Percentiles rank a stretch among this genome's conserved stretches.
phyloP scores from a whole-genome alignment of 2,888 invertebrate genomes.

The Caenorhabditis virilis region DNA sequence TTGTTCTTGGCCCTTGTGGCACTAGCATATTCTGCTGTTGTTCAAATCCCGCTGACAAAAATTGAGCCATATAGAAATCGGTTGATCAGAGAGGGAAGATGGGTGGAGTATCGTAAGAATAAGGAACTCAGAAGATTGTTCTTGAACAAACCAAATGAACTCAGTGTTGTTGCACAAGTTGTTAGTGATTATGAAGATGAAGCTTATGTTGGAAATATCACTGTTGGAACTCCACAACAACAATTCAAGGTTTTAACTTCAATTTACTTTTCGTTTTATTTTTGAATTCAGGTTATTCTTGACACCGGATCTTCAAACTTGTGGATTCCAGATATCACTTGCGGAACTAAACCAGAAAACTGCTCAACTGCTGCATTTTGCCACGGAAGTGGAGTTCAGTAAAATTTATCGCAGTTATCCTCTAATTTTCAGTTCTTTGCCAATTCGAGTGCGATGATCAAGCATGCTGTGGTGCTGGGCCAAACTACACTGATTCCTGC shows the following conservation, averaged over 20 bases:
- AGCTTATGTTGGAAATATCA: constrained; percentile 72
- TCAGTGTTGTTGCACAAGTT: constrained; percentile 18
- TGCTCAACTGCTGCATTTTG: constrained; percentile 26
- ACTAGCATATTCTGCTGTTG: constrained; percentile 24
- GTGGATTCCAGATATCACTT: constrained; percentile 54
- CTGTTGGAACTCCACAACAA: constrained; percentile 72
- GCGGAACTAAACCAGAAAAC: constrained; percentile 37
- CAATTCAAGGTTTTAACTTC: constrained; percentile 37
- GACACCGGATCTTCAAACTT: constrained; percentile 55
- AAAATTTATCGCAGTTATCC: background rate
- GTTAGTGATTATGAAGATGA: constrained; percentile 51
- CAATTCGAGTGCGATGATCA: constrained; percentile 46
- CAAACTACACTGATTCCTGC: constrained; percentile 49
- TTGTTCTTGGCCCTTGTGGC: constrained; percentile 32
- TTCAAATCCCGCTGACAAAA: constrained; percentile 40
- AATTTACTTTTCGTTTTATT: no score
- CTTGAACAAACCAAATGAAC: constrained; percentile 8
- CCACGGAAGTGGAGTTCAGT: constrained; percentile 24
- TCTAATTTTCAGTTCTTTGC: constrained; percentile 12
- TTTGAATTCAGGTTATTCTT: constrained; percentile 33
- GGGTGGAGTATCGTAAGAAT: constrained; percentile 27
- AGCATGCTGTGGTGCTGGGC: constrained; percentile 48
- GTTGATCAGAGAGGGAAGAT: constrained; percentile 39
- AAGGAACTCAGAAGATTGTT: constrained; percentile 28
- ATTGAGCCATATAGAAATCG: constrained; percentile 35